A percentile compares a stretch with the other conserved stretches of the same genome.
These are phyloP conservation scores for Sternotherus odoratus DNA, from an alignment of 2,797 vertebrate genomes.

Conservation along the genomic window DNA sequence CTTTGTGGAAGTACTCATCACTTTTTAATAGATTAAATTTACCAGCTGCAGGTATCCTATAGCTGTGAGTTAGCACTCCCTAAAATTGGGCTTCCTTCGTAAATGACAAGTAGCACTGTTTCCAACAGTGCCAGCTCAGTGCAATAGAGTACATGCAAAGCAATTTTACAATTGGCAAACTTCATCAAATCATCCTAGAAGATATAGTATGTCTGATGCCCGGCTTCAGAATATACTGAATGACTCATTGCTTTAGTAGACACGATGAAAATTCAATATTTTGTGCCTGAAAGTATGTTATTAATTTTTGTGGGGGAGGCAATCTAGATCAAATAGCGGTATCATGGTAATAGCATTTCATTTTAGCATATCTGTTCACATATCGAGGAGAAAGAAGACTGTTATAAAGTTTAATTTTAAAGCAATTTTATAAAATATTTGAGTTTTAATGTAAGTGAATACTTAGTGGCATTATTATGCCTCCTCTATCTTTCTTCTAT, in stretches of 20 bases:
- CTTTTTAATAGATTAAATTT: constrained; percentile 56
- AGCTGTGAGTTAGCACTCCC: constrained; percentile 44
- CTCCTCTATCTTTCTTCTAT: neutral
- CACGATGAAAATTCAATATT: neutral
- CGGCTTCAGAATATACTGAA: neutral
- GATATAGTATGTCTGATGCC: neutral
- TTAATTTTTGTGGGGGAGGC: neutral
- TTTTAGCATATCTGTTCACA: neutral
- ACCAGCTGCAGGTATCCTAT: constrained; percentile 30
- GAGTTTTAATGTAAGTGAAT: neutral
- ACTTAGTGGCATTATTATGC: neutral
- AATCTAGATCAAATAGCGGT: neutral
- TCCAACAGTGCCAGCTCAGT: neutral
- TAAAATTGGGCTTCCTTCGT: neutral
- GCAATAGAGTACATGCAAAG: neutral
- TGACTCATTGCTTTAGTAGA: neutral
- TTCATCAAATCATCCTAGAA: neutral
- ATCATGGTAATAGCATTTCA: neutral
- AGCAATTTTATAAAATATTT: neutral
- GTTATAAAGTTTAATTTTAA: neutral
- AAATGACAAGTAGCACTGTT: constrained; percentile 34
- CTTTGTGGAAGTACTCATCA: constrained; percentile 41
- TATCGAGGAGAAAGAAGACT: neutral
- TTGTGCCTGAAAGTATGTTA: neutral
- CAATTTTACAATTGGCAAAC: neutral